phyloP scores from a whole-genome alignment of 2,797 vertebrate species.

The Protonibea diacanthus region DNA sequence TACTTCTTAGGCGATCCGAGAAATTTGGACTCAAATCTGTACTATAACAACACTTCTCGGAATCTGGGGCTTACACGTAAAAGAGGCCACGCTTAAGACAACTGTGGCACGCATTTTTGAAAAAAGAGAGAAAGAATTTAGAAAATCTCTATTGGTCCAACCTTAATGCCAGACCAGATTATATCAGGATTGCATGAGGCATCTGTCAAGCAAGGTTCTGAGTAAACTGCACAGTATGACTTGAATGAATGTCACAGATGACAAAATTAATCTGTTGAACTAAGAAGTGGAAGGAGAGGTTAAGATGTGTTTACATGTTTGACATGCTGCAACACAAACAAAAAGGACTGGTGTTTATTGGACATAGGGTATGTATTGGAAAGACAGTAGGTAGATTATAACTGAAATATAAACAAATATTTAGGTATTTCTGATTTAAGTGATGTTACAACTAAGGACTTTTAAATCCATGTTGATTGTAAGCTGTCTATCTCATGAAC shows the following conservation, averaged over 20 bases:
- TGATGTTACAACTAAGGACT: rapidly evolving
- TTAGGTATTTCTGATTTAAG: neutral
- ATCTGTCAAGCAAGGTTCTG: slow-evolving; percentile 64
- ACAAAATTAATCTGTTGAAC: slow-evolving; percentile 53
- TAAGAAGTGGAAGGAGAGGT: slow-evolving; percentile 10
- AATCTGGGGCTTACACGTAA: slow-evolving; percentile 22
- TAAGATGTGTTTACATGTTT: slow-evolving; percentile 19
- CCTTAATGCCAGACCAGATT: slow-evolving; percentile 78
- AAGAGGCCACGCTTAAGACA: slow-evolving; percentile 36
- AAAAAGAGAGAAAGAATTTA: slow-evolving; percentile 13
- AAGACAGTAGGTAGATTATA: neutral
- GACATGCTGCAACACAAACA: neutral
- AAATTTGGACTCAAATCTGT: slow-evolving; percentile 37
- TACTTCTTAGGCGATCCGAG: slow-evolving; percentile 3
- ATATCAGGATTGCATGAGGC: slow-evolving; percentile 68
- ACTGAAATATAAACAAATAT: neutral
- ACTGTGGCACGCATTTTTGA: slow-evolving; percentile 12
- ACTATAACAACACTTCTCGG: slow-evolving; percentile 14
- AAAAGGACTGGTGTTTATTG: neutral
- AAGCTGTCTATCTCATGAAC: neutral
- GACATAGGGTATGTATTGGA: no score
- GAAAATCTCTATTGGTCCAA: slow-evolving; percentile 35
- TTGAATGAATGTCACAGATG: slow-evolving; percentile 43
- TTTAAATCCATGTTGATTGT: neutral
- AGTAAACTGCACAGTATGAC: slow-evolving; percentile 58